Conservation (phyloP, 2,113 vertebrate genomes). For the Taurulus bubalis region DNA sequence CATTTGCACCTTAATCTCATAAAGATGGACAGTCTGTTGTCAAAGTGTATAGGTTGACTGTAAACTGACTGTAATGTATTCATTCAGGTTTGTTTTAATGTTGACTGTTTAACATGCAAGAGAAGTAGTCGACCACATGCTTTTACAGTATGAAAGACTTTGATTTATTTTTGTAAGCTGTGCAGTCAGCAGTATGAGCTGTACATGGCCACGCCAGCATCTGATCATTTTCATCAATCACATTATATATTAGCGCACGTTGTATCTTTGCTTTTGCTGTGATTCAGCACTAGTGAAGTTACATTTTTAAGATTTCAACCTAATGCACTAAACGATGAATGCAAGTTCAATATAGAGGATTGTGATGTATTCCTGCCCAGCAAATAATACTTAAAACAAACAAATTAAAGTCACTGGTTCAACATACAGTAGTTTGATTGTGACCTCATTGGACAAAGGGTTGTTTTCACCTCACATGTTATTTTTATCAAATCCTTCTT, state of each 20-base stretch:
- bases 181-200: conserved; percentile 33
- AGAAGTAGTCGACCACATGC: neutral
- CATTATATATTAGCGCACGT: neutral
- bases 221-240: conserved; percentile 33
- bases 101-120: conserved; percentile 16
- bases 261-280: neutral
- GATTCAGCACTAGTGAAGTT: neutral
- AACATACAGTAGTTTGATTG: neutral
- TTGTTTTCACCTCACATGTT: neutral
- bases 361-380: neutral
- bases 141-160: conserved; percentile 21
- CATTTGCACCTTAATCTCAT: conserved; percentile 4
- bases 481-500: neutral
- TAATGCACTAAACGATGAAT: neutral
- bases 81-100: conserved; percentile 13
- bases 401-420: neutral
- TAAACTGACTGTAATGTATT: neutral
- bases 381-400: neutral
- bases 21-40: neutral
- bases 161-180: conserved; percentile 35
- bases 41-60: neutral
- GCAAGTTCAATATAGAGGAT: neutral
- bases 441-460: conserved; percentile 8
- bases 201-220: neutral
- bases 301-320: neutral